Conservation (phyloP, 2,113 vertebrate genomes). For the Chiloscyllium plagiosum region DNA sequence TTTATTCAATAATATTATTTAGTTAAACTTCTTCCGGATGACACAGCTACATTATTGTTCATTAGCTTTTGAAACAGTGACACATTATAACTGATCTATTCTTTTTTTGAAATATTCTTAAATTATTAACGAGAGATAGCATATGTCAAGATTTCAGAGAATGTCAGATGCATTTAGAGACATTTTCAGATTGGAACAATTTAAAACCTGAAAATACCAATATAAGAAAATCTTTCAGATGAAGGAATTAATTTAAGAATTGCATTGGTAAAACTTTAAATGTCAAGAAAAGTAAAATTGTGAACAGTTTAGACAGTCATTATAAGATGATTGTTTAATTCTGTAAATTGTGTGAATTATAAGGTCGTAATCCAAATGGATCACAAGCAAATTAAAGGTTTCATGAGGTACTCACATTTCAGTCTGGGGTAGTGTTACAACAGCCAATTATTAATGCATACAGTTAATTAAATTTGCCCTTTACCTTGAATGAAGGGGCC, state of each 20-base stretch:
- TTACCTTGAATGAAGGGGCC: slow-evolving; percentile 27
- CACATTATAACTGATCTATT: not conserved
- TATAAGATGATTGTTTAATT: not conserved
- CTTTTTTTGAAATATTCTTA: not conserved
- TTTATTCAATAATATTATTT: not conserved
- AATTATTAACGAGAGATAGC: not conserved
- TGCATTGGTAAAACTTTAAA: not conserved
- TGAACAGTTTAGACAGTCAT: not conserved
- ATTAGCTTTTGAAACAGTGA: not conserved
- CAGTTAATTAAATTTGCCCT: not conserved
- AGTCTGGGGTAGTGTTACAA: not conserved
- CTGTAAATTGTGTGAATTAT: not conserved
- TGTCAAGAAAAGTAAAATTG: not conserved
- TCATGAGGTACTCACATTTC: not conserved
- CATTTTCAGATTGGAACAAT: not conserved
- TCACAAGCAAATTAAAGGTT: not conserved
- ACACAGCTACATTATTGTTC: not conserved
- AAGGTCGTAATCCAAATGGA: not conserved
- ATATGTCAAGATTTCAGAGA: not conserved
- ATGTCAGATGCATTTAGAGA: not conserved
- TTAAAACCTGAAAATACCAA: not conserved
- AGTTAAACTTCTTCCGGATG: not conserved
- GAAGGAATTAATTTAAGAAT: not conserved
- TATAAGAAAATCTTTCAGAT: not conserved
- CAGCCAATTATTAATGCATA: slow-evolving; percentile 9